A percentile compares a stretch with the other conserved stretches of the same genome.
Evolutionary conservation across 2,888 invertebrate species (phyloP).

Genomic region (Caenorhabditis drosophilae): DNA sequence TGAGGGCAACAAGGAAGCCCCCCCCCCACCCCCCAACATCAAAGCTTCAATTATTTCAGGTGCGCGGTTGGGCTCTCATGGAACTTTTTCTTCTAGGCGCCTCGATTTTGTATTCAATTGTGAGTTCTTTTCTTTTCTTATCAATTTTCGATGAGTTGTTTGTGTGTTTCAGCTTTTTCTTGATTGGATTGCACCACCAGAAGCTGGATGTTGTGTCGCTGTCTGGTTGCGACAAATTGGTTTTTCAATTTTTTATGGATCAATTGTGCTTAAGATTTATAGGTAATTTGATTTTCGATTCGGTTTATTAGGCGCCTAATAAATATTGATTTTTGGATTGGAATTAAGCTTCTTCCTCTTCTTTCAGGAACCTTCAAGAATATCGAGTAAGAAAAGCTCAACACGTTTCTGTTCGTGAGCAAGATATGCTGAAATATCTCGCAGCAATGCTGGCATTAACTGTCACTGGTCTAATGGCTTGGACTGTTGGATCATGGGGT

Average conservation of each 20-base stretch:
- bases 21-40: too few relatives aligned
- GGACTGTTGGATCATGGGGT: constrained; percentile 78
- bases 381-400: constrained; percentile 93
- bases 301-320: not conserved
- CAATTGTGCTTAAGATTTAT: constrained; percentile 88
- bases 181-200: constrained; percentile 59
- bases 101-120: constrained; percentile 65
- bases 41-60: constrained; percentile 16
- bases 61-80: constrained; percentile 69
- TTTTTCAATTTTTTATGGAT: constrained; percentile 90
- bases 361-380: constrained; percentile 80
- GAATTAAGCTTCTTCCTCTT: too few relatives aligned
- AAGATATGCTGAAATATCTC: constrained; percentile 84
- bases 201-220: constrained; percentile 79
- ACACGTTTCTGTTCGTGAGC: constrained; percentile 88
- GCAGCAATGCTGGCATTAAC: constrained; percentile 79
- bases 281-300: constrained; percentile 73
- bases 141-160: not conserved
- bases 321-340: not conserved
- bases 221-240: constrained; percentile 92
- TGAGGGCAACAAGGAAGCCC: too few relatives aligned
- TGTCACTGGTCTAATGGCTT: constrained; percentile 80
- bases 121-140: constrained; percentile 34
- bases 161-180: constrained; percentile 58
- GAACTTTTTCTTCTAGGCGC: constrained; percentile 68